Percentiles rank a stretch among this genome's conserved stretches.
These are phyloP conservation scores for Tupiocoris notatus DNA, from an alignment of 2,888 invertebrate genomes.

Conservation along the genomic window DNA sequence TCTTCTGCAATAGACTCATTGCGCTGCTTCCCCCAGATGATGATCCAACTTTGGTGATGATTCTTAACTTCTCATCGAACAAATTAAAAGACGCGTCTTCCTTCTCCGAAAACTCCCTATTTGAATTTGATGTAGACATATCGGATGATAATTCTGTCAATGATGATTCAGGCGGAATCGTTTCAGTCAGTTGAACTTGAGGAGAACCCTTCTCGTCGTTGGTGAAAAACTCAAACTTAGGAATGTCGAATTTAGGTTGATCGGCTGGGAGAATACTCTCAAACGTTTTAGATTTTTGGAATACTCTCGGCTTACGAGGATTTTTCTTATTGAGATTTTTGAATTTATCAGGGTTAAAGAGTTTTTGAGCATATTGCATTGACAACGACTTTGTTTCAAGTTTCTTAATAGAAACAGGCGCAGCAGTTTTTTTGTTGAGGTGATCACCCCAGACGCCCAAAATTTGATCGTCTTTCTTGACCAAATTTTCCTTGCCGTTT, in stretches of 20 bases:
- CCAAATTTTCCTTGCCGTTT: constrained; percentile 24
- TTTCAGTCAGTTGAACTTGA: not conserved
- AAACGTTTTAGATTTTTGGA: constrained; percentile 26
- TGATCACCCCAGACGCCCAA: constrained; percentile 45
- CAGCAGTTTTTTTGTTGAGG: constrained; percentile 40
- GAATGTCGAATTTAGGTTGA: constrained; percentile 25
- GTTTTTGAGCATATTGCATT: constrained; percentile 64
- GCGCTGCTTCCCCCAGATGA: constrained; percentile 48
- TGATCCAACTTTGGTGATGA: constrained; percentile 50
- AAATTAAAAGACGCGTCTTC: constrained; percentile 5
- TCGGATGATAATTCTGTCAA: not conserved
- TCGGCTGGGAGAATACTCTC: not conserved
- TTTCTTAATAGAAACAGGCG: constrained; percentile 51
- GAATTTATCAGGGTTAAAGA: constrained; percentile 64
- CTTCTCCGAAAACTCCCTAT: not conserved
- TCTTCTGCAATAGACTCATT: constrained; percentile 53
- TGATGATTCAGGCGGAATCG: not conserved
- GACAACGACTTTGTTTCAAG: constrained; percentile 52
- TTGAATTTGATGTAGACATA: not conserved
- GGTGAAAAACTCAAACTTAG: constrained; percentile 28
- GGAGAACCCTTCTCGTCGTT: not conserved
- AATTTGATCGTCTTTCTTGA: not conserved
- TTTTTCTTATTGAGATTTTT: constrained; percentile 66
- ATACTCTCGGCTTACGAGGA: constrained; percentile 64
- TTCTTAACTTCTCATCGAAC: constrained; percentile 50